phyloP scores from a whole-genome alignment of 1,140 invertebrate species.

The Conus ventricosus region DNA sequence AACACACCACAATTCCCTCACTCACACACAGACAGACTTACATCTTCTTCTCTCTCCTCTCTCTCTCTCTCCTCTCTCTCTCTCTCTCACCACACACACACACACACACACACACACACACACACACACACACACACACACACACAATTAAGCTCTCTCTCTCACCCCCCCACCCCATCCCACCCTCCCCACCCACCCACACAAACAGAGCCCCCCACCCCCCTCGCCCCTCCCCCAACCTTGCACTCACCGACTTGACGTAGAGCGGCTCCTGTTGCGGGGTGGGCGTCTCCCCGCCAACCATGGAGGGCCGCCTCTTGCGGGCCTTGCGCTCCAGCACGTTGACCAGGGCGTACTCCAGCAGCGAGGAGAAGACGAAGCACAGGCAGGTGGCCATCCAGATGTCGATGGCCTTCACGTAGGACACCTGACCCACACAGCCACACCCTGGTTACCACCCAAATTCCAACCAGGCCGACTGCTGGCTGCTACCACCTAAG shows the following conservation, averaged over 20 bases:
- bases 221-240: not conserved
- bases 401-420: conserved; percentile 58
- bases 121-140: not conserved
- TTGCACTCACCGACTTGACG: conserved; percentile 2
- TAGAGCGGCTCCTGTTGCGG: too few species aligned
- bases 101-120: conserved; percentile 18
- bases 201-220: not conserved
- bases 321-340: conserved; percentile 42
- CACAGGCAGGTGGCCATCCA: conserved; percentile 58
- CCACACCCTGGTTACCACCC: not conserved
- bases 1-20: too few species aligned
- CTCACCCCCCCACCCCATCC: too few species aligned
- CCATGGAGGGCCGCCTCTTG: not conserved
- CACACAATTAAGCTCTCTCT: too few species aligned
- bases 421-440: conserved; percentile 48
- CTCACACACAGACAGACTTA: too few species aligned
- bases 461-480: not conserved
- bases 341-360: conserved; percentile 59
- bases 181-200: not conserved
- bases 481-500: too few species aligned
- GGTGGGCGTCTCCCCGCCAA: too few species aligned
- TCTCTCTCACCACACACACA: not conserved
- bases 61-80: too few species aligned
- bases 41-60: too few species aligned
- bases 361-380: conserved; percentile 54